phyloP scores from a whole-genome alignment of 1,140 invertebrate genomes.

The Lepidotrigona ventralis region DNA sequence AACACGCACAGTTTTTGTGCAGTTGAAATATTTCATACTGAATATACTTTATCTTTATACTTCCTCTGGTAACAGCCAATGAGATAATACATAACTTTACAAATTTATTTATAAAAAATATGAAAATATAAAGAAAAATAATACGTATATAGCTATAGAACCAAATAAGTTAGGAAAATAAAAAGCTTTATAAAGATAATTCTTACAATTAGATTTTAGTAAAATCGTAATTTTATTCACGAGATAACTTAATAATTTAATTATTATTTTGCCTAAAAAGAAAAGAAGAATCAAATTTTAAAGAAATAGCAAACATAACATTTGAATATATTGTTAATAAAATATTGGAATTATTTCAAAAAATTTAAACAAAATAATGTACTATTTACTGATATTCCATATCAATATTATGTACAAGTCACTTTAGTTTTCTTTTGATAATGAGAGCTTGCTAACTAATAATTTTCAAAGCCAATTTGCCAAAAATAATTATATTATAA shows the following conservation, averaged over 20 bases:
- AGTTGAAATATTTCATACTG: constrained; percentile 12
- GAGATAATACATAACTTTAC: background rate
- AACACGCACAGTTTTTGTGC: background rate
- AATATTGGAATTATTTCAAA: background rate
- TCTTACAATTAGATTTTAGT: background rate
- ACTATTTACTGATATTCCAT: background rate
- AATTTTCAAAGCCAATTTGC: background rate
- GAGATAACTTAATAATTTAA: constrained; percentile 23
- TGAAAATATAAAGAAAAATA: constrained; percentile 14
- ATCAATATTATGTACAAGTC: background rate
- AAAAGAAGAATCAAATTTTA: constrained; percentile 1
- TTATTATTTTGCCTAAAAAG: constrained; percentile 1
- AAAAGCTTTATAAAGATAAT: constrained; percentile 10
- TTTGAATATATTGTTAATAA: background rate
- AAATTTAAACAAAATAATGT: background rate
- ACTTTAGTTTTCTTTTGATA: background rate
- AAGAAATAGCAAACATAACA: background rate
- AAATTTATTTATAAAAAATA: constrained; percentile 23
- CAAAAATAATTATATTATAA: constrained; percentile 14
- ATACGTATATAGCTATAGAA: background rate
- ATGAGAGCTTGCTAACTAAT: background rate
- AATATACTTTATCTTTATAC: constrained; percentile 30
- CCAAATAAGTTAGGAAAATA: background rate
- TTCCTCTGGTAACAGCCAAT: background rate
- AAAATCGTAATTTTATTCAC: background rate